These are phyloP conservation scores for Zeuzera pyrina DNA, from an alignment of 2,888 invertebrate genomes.

Conservation along the genomic window DNA sequence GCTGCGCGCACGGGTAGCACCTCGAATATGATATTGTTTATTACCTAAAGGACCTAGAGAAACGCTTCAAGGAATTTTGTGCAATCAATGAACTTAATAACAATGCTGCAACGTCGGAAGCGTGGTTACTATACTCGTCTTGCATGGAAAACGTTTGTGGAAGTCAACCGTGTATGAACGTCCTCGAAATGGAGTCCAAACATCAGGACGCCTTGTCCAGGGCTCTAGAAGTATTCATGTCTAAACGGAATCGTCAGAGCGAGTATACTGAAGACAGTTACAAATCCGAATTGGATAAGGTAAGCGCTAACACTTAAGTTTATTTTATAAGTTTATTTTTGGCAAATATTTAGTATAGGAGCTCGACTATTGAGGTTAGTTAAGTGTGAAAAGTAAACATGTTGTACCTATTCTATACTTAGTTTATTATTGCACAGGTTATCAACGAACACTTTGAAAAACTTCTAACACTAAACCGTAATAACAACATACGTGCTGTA, in stretches of 20 bases:
- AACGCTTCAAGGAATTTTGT: too few relatives aligned
- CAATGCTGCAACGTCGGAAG: conserved; percentile 11
- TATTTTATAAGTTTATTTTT: not conserved
- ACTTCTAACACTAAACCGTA: not conserved
- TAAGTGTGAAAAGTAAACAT: too few relatives aligned
- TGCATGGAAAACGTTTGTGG: conserved; percentile 30
- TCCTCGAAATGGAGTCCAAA: conserved; percentile 5
- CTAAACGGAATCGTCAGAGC: not conserved
- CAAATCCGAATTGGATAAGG: not conserved
- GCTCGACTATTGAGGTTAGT: too few relatives aligned
- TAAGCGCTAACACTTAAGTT: not conserved
- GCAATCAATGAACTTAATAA: conserved; percentile 16
- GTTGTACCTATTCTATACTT: too few relatives aligned
- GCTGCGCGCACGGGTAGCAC: too few relatives aligned
- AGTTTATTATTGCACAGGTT: not conserved
- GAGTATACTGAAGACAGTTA: not conserved
- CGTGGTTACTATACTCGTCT: conserved; percentile 12
- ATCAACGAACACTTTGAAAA: not conserved
- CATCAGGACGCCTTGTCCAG: conserved; percentile 6
- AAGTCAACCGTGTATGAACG: conserved; percentile 29
- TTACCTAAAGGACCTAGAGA: too few relatives aligned
- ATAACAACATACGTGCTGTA: not conserved
- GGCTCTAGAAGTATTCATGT: not conserved
- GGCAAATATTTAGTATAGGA: too few relatives aligned
- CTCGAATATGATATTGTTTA: too few relatives aligned